Base-by-base conservation (phyloP, 2,797 vertebrate genomes). In the Sitta carolinensis region DNA sequence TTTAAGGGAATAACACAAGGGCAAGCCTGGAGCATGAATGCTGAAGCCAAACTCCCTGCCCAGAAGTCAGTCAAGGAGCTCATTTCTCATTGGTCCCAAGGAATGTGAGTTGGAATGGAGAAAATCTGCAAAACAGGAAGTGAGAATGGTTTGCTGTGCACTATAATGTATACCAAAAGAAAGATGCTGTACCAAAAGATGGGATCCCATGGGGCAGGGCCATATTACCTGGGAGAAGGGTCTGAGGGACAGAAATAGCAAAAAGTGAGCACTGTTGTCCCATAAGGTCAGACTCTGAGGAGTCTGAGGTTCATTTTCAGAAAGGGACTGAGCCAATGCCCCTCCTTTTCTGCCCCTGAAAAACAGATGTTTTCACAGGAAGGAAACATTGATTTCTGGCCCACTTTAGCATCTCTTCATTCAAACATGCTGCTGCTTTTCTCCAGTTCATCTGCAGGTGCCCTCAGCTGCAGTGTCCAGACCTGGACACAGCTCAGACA, bases 201-300 rank as follows among this genome's bases (percentile, higher is more conserved):
- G 40, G 21, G 25, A 78, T 59, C 17, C 18, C 7, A 1, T 1
- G 0, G 10, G 11, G 12, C 14, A 48, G 14, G 11, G 16, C 38
- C 25, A 43, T 20, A 42, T 42, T 57, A 15, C 23, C 34, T 16
- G 6, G 11, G 5, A 90, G 16, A 64, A 84, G 8, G 7, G 11
- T 51, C 43, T 45, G 48, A 70, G 21, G 38, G 21, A 42, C 17
- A 67, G 47, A 80, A 87, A 43, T 1, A 59, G 7, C 16, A 79
- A 61, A 26, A 74, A 64, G 7, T 1, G 0, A 58, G 7, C 22
- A 4, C 38, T 20, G 4, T 42, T 52, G 30, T 50, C 38, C 38
- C 16, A 25, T 4, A 30, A 4, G 32, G 5, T 59, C 22, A 38
- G 38, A 79, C 26, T 42, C 29, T 19, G 54, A 67, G 7, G 12